Evolutionary conservation across 2,797 vertebrate genomes (phyloP).

Genomic region (Squalus acanthias): DNA sequence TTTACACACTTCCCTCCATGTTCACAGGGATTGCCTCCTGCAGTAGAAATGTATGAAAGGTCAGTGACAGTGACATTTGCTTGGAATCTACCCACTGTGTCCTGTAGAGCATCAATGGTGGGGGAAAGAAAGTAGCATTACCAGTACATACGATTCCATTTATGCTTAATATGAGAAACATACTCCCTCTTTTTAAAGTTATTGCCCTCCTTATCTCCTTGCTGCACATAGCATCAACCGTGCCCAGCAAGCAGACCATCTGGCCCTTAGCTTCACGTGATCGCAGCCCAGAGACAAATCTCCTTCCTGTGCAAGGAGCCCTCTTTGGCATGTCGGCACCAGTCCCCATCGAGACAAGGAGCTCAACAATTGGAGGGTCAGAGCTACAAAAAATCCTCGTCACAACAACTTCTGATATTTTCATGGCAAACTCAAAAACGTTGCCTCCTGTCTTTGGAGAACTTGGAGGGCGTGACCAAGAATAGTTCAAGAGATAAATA

Average conservation of each 20-base stretch:
- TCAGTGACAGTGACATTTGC: not conserved
- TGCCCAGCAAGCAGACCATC: not conserved
- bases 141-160: not conserved
- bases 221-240: not conserved
- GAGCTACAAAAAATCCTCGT: not conserved
- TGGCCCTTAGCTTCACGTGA: not conserved
- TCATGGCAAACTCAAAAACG: no score
- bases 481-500: not conserved
- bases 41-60: conserved; percentile 41
- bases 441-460: not conserved
- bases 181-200: not conserved
- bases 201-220: not conserved
- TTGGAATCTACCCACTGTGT: not conserved
- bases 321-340: not conserved
- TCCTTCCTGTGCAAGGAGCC: not conserved
- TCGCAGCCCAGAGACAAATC: not conserved
- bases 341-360: not conserved
- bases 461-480: not conserved
- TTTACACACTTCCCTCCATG: conserved; percentile 83
- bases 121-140: no score
- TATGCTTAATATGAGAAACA: not conserved
- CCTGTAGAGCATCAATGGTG: not conserved
- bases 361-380: not conserved
- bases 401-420: no score
- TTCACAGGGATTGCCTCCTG: conserved; percentile 85